Evolutionary conservation across 1,140 invertebrate genomes (phyloP).

Genomic region (Drosophila arawakana): DNA sequence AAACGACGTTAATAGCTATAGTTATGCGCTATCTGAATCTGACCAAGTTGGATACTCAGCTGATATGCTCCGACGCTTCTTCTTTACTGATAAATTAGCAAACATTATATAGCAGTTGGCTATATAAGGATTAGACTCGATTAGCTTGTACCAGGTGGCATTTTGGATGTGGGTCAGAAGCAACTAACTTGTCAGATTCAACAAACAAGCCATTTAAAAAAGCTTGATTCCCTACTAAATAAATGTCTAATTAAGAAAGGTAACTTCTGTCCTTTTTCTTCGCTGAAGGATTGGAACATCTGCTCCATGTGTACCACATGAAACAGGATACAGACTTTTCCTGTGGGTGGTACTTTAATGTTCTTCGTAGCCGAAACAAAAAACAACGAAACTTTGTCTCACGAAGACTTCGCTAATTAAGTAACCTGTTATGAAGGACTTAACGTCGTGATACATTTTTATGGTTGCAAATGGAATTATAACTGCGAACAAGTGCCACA

Average conservation of each 20-base stretch:
- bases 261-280: conserved; percentile 41
- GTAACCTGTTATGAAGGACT: conserved; percentile 64
- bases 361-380: conserved; percentile 6
- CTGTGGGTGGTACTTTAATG: background rate
- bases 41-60: background rate
- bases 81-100: conserved; percentile 57
- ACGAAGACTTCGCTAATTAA: conserved; percentile 67
- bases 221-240: conserved; percentile 59
- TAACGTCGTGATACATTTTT: conserved; percentile 69
- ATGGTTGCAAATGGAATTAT: conserved; percentile 70
- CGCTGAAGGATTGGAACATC: conserved; percentile 35
- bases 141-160: conserved; percentile 53
- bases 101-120: conserved; percentile 28
- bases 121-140: conserved; percentile 65
- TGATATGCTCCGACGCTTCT: background rate
- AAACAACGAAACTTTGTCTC: conserved; percentile 6
- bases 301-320: conserved; percentile 28
- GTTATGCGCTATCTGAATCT: conserved; percentile 2
- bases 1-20: conserved; percentile 18
- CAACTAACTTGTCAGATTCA: conserved; percentile 18
- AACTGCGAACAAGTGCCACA: conserved; percentile 49
- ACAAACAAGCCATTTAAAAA: conserved; percentile 68
- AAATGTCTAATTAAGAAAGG: conserved; percentile 70
- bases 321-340: conserved; percentile 33
- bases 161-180: conserved; percentile 31